Evolutionary conservation across 2,888 invertebrate genomes (phyloP), one percentile per base, ranked within the genome.

Genomic region (Priocnemis perturbator): DNA sequence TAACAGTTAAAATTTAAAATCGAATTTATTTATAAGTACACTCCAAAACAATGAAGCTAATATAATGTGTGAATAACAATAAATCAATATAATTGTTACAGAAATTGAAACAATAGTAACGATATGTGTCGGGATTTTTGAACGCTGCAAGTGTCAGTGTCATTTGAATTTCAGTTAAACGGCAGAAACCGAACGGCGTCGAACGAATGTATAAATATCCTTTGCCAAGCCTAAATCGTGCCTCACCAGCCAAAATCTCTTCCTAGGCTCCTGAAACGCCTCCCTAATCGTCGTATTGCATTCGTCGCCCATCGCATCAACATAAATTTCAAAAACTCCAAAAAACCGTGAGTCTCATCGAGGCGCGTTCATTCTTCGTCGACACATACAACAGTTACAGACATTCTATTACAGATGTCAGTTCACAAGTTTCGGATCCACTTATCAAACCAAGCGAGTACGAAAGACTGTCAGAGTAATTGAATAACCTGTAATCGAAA

Each of bases 231-330:
- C 20, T 21, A 50, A 17, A 9, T 17, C 45, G 37, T 50, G 23
- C 60, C 82, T 83, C 45, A 88, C 88, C 82, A 87, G 81, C 88
- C 88, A 88, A 67, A 88, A 87, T 58, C 82, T 83, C 64, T 85
- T 87, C 26, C 83, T 81, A 0, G 88, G 88, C 70, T 87, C 88
- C 64, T 84, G 86, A 59, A 87, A 87, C 20, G 74, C 77, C 19
- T 85, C 86, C 62, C 86, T 84, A 50, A 81, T 81, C 15, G 84
- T 81, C 19, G 79, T 72, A 63, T 83, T 82, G 23, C 74, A 80
- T 19, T 87, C 84, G 73, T 84, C 83, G 9, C 73, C 62, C 76
- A 79, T 79, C 50, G 30, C 44, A 20, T 47, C 20, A 23, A 9
- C 2, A 17, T 47, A 55, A 55, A 44, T 21, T 7, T 61, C 1